Conservation (phyloP, 92 coral and sea anemone species). For the Desmophyllum pertusum region DNA sequence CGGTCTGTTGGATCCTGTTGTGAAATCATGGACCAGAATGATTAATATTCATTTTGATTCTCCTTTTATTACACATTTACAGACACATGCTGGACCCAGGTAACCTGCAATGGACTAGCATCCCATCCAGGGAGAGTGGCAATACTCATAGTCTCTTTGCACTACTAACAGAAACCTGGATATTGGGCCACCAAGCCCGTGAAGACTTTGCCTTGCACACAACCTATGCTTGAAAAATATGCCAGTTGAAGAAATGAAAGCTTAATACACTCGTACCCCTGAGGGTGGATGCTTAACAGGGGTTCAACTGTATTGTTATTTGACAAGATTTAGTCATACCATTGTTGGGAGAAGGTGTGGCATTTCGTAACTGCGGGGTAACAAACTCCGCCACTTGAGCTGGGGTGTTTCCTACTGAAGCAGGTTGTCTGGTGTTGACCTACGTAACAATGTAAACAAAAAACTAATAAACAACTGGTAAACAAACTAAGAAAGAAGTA, state of each 20-base stretch:
- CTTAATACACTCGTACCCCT: too few species aligned
- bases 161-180: too few species aligned
- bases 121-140: too few species aligned
- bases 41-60: neutral
- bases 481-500: neutral
- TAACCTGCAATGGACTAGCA: too few species aligned
- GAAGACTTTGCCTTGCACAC: too few species aligned
- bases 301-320: neutral
- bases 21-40: neutral
- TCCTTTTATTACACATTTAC: neutral
- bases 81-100: too few species aligned
- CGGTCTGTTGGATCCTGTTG: conserved; percentile 9
- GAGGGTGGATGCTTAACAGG: too few species aligned
- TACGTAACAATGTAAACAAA: neutral
- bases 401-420: conserved; percentile 22
- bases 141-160: too few species aligned
- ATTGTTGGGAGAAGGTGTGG: conserved; percentile 42
- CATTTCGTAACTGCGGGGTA: conserved; percentile 74
- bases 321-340: conserved; percentile 6
- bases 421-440: conserved; percentile 17
- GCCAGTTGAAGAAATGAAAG: neutral
- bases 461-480: neutral
- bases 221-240: neutral
- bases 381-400: conserved; percentile 53
- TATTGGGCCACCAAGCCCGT: too few species aligned